Evolutionary conservation across 2,888 invertebrate genomes (phyloP).

Genomic region (Lithophane semibrunnea): DNA sequence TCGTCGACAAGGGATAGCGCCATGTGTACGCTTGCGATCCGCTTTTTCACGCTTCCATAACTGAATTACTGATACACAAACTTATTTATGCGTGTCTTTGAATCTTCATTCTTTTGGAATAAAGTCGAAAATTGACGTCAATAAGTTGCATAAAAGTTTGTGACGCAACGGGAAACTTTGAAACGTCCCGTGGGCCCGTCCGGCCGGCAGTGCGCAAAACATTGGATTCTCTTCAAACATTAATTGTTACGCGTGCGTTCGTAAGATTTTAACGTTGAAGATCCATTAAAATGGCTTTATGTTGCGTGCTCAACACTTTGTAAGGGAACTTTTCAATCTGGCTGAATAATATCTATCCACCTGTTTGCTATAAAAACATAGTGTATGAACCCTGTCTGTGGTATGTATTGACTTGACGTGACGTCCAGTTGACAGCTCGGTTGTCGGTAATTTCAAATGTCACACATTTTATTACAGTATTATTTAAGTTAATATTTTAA

Average conservation of each 20-base stretch:
- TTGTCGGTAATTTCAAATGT: slow-evolving; percentile 25
- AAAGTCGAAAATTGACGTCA: slow-evolving; percentile 52
- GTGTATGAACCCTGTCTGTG: neutral
- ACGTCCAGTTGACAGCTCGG: neutral
- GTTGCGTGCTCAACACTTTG: neutral
- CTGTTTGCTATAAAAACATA: neutral
- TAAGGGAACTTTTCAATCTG: neutral
- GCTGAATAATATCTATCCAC: slow-evolving; percentile 4
- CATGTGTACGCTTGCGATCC: slow-evolving; percentile 72
- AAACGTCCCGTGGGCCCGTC: slow-evolving; percentile 67
- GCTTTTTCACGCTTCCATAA: slow-evolving; percentile 77
- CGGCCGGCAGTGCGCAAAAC: slow-evolving; percentile 66
- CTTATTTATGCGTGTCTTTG: slow-evolving; percentile 38
- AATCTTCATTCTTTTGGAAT: slow-evolving; percentile 43
- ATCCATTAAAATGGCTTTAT: slow-evolving; percentile 1
- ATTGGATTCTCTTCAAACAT: slow-evolving; percentile 72
- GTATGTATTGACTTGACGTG: slow-evolving; percentile 1
- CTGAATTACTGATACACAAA: slow-evolving; percentile 73
- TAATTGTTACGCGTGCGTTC: slow-evolving; percentile 62
- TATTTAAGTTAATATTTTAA: slow-evolving; percentile 12
- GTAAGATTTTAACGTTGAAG: slow-evolving; percentile 54
- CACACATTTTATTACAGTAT: neutral
- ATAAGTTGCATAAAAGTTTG: slow-evolving; percentile 35
- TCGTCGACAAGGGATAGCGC: slow-evolving; percentile 74
- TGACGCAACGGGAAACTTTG: slow-evolving; percentile 59